Percentiles rank a stretch among this genome's conserved stretches.
Conservation (phyloP, 2,113 vertebrate genomes). For the Pungitius pungitius region DNA sequence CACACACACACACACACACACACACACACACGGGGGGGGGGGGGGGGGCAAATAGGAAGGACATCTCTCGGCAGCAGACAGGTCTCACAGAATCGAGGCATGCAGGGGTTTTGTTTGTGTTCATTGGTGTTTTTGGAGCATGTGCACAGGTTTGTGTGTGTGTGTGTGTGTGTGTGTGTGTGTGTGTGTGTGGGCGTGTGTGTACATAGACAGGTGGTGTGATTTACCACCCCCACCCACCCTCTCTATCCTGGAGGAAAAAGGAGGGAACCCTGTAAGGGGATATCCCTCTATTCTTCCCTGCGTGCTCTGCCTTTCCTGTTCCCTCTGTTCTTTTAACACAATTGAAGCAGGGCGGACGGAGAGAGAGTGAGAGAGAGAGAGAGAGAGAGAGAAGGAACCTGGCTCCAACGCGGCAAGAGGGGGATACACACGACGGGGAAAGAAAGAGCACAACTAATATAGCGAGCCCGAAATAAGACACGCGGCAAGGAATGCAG, state of each 20-base stretch:
- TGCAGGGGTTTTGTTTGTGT: neutral
- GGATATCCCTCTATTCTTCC: conserved; percentile 87
- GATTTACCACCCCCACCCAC: conserved; percentile 52
- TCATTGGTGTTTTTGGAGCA: conserved; percentile 4
- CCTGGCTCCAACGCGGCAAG: neutral
- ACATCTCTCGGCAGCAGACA: conserved; percentile 15
- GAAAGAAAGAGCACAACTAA: conserved; percentile 3
- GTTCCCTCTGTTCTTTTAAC: conserved; percentile 81
- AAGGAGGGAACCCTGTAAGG: conserved; percentile 81
- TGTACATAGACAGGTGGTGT: conserved; percentile 63
- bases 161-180: conserved; percentile 9
- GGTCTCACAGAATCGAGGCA: neutral
- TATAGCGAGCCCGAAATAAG: conserved; percentile 26
- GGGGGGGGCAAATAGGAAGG: neutral
- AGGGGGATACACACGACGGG: neutral
- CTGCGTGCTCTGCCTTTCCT: conserved; percentile 79
- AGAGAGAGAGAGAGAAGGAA: neutral
- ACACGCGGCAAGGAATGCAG: conserved; percentile 33
- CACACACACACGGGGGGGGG: neutral
- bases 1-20: conserved; percentile 19
- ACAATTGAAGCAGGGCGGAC: conserved; percentile 71
- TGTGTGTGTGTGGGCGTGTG: conserved; percentile 6
- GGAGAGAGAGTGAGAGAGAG: conserved; percentile 1
- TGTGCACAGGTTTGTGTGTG: conserved; percentile 10
- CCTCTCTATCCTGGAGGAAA: conserved; percentile 75